Conservation (phyloP, 2,888 invertebrate genomes). For the Clivina fossor region DNA sequence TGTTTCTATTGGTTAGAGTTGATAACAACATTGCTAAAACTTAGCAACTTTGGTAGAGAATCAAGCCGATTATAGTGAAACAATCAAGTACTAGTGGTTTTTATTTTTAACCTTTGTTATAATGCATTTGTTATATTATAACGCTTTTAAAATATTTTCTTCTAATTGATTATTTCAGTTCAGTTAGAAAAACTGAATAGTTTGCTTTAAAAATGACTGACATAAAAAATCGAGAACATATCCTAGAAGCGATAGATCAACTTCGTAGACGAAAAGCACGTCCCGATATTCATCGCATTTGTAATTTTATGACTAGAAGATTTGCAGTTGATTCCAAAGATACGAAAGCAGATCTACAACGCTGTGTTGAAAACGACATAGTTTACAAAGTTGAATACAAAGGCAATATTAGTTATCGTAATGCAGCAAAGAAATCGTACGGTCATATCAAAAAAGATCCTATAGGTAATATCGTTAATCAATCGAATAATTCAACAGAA, state of each 20-base stretch:
- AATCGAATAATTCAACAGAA: constrained; percentile 37
- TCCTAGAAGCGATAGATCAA: constrained; percentile 83
- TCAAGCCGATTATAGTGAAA: too few relatives aligned
- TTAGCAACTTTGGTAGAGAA: too few relatives aligned
- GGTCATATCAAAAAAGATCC: constrained; percentile 34
- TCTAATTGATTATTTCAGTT: too few relatives aligned
- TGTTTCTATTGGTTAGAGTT: too few relatives aligned
- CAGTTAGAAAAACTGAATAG: neutral
- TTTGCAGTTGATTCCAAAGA: constrained; percentile 70
- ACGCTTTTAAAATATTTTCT: too few relatives aligned
- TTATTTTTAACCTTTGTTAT: too few relatives aligned
- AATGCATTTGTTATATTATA: too few relatives aligned
- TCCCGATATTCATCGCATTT: constrained; percentile 80
- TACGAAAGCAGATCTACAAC: constrained; percentile 71
- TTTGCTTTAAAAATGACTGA: constrained; percentile 46
- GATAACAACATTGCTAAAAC: too few relatives aligned
- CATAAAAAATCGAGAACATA: constrained; percentile 71
- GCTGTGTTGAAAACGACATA: constrained; percentile 72
- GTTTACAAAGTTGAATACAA: constrained; percentile 85
- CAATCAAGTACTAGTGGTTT: too few relatives aligned
- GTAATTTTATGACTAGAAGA: constrained; percentile 76
- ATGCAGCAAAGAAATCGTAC: constrained; percentile 66
- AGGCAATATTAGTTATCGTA: constrained; percentile 82
- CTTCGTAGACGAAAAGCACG: constrained; percentile 80
- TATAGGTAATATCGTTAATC: constrained; percentile 17